Evolutionary conservation across 2,113 vertebrate species (phyloP), one percentile per base, ranked within the genome.

Genomic region (Philantomba maxwellii): DNA sequence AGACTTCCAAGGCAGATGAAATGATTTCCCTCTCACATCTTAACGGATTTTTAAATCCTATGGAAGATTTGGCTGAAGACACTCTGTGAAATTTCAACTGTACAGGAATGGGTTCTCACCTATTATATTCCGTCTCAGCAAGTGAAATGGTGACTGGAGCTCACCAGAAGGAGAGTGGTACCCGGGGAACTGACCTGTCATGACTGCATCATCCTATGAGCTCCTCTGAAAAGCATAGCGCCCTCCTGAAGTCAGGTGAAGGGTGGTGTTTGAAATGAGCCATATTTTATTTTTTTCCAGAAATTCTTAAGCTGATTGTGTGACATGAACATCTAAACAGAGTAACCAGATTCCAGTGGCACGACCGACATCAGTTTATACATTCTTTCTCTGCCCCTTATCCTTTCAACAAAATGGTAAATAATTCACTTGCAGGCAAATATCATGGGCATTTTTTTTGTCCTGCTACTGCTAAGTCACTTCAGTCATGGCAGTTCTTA

Each of bases 181-280:
- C 39, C 92, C n/a, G 25, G 49, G 93, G 0, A 0, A 47, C 89
- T 33, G 96, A 96, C 80, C 81, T 14, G 85, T 49, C 21, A 39
- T 28, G 91, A 95, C 95, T 96, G 81, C 87, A 78, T 58, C 51
- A 89, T 77, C 62, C 77, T 49, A 47, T 88, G 95, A 95, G 87
- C 92, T 83, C 91, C 94, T 84, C 62, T 82, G 97, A 95, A 73
- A 95, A 97, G 96, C 96, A 93, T 77, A 39, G 96, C 94, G 96
- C 97, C 91, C 88, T 98, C 98, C 97, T 96, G 96, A 97, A 98
- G 98, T 97, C 98, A 97, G 98, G 97, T 97, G 97, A 97, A 96
- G 98, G 98, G 98, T 98, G 98, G 98, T 98, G 98, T 98, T 99
- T 99, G 99, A 99, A 98, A 95, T 92, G 97, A 98, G 97, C 98